Conservation (phyloP, 1,140 invertebrate species). For the Drosophila burlai region DNA sequence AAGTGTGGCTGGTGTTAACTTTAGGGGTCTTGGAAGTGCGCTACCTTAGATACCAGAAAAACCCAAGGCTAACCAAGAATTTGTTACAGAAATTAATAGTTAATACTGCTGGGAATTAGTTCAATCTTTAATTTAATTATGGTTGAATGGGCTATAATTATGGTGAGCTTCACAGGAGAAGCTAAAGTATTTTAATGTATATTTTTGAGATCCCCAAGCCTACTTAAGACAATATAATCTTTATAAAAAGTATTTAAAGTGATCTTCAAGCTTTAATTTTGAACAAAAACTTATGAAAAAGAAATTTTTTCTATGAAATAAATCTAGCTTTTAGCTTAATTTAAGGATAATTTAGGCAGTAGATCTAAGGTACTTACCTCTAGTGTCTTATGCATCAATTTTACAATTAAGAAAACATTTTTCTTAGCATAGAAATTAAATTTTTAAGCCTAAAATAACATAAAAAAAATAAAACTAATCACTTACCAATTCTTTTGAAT, state of each 20-base stretch:
- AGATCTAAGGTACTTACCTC: no score
- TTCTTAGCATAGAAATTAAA: no score
- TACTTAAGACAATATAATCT: not conserved
- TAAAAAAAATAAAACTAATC: no score
- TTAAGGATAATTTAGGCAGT: not conserved
- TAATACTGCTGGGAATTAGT: not conserved
- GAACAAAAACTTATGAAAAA: not conserved
- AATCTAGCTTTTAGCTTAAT: no score
- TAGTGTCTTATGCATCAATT: rapidly evolving
- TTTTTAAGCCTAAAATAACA: no score
- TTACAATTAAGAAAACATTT: not conserved
- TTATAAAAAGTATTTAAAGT: not conserved
- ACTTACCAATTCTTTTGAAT: no score
- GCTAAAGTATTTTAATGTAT: no score
- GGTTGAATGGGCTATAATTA: not conserved
- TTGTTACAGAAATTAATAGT: not conserved
- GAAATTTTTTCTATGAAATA: not conserved
- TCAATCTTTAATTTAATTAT: not conserved
- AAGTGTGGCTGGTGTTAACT: not conserved
- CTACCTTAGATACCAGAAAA: not conserved
- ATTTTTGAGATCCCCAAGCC: not conserved
- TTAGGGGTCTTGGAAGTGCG: not conserved
- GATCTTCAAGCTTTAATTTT: not conserved
- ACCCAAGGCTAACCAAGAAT: not conserved
- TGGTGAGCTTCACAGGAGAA: no score